Evolutionary conservation across 2,888 invertebrate species (phyloP), one percentile per base, ranked within the genome.

Genomic region (Lithophane leautieri): DNA sequence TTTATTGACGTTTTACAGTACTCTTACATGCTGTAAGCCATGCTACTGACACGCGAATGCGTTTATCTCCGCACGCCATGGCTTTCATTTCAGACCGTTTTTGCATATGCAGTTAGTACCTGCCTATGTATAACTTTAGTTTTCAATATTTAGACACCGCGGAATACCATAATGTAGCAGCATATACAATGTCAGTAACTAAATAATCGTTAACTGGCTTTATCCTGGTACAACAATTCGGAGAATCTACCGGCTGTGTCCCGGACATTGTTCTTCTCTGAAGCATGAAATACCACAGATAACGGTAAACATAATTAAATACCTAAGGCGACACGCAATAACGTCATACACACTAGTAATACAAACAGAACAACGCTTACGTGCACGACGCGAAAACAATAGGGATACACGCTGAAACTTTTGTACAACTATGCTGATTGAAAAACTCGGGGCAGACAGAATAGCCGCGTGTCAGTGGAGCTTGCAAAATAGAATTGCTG

Each of bases 341-440:
- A 73, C 75, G 72, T 68, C 69, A 76, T 78, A 72, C 79, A 79
- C 79, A 47, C 78, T 42, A 77, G 73, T 66, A 70, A 71, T 72
- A 73, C 81, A 80, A 81, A 87, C 71, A 80, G 70, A 82, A 71
- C 78, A 80, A 62, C 70, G 80, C 66, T 77, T 79, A 76, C 75
- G 63, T 70, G 77, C 70, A 77, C 82, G 77, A 82, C 81, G 78
- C 81, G 80, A 80, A 83, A 81, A 87, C 89, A 90, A 90, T 89
- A 85, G 88, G 74, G 85, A 87, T 88, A 89, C 87, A 87, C 84
- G 85, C 89, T 90, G 85, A 88, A 92, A 92, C 89, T 91, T 92
- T 89, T 88, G 88, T 88, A 83, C 83, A 90, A 89, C 89, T 87
- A 87, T 86, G 84, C 84, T 78, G 86, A 86, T 88, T 86, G 90